phyloP scores from a whole-genome alignment of 2,888 invertebrate genomes.

The Brenthis ino region DNA sequence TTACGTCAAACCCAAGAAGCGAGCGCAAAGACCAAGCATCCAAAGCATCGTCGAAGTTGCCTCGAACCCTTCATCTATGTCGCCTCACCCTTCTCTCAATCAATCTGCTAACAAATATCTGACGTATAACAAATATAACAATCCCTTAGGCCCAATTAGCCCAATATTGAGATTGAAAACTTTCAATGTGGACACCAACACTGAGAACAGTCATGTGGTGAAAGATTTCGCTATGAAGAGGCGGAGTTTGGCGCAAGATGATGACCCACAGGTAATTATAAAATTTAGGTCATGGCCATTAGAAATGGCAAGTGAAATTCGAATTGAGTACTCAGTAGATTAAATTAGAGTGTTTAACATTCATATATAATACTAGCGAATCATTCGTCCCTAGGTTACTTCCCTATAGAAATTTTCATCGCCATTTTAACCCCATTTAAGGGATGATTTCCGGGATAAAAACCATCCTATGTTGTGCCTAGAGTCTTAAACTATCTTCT shows the following conservation, averaged over 20 bases:
- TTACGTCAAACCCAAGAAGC: slow-evolving; percentile 86
- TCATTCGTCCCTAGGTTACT: too few relatives aligned
- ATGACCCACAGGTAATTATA: slow-evolving; percentile 66
- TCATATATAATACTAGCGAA: too few relatives aligned
- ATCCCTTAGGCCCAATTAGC: slow-evolving; percentile 63
- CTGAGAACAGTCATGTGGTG: slow-evolving; percentile 62
- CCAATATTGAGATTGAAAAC: slow-evolving; percentile 73
- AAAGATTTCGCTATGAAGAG: slow-evolving; percentile 72
- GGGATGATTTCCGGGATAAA: too few relatives aligned
- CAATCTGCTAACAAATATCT: slow-evolving; percentile 62
- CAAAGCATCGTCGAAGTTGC: slow-evolving; percentile 75
- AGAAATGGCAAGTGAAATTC: slow-evolving; percentile 10
- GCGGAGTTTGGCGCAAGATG: slow-evolving; percentile 66
- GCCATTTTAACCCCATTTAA: too few relatives aligned
- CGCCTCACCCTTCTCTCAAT: slow-evolving; percentile 53
- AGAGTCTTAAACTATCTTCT: too few relatives aligned
- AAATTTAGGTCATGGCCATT: slow-evolving; percentile 12
- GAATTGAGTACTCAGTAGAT: background rate
- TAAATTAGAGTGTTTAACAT: too few relatives aligned
- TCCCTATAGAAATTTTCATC: too few relatives aligned
- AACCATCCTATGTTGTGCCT: too few relatives aligned
- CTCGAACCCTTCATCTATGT: slow-evolving; percentile 58
- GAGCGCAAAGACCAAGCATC: slow-evolving; percentile 82
- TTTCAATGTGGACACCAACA: slow-evolving; percentile 71
- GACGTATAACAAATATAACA: slow-evolving; percentile 74